A percentile compares a stretch with the other conserved stretches of the same genome.
Evolutionary conservation across 2,888 invertebrate species (phyloP).

Genomic region (Dysmachus trigonus): DNA sequence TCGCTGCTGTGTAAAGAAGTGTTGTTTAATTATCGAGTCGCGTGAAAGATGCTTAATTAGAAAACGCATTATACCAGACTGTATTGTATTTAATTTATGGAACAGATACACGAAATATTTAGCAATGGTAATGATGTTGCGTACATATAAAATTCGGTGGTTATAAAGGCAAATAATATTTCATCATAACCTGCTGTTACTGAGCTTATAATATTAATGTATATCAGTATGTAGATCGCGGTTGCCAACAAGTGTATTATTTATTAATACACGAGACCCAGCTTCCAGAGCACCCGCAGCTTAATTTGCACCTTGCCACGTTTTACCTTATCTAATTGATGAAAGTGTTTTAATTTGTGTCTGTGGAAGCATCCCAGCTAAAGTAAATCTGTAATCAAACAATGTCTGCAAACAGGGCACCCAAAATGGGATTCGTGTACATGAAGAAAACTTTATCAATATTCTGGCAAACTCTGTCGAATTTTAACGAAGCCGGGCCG

Average conservation of each 20-base stretch:
- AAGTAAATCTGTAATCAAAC: background rate
- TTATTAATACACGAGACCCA: background rate
- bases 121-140: background rate
- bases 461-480: background rate
- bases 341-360: slow-evolving; percentile 6
- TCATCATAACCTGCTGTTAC: background rate
- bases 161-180: background rate
- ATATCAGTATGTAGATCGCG: background rate
- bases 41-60: background rate
- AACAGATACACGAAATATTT: background rate
- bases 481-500: background rate
- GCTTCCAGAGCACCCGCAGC: background rate
- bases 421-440: background rate
- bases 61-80: background rate
- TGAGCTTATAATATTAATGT: background rate
- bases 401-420: background rate
- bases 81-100: background rate
- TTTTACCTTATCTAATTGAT: background rate
- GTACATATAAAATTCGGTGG: background rate
- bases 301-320: background rate
- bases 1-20: background rate
- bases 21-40: background rate
- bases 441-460: slow-evolving; percentile 1
- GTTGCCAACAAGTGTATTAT: background rate
- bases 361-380: background rate